Conservation (phyloP, 2,797 vertebrate species). For the Peromyscus attwateri region DNA sequence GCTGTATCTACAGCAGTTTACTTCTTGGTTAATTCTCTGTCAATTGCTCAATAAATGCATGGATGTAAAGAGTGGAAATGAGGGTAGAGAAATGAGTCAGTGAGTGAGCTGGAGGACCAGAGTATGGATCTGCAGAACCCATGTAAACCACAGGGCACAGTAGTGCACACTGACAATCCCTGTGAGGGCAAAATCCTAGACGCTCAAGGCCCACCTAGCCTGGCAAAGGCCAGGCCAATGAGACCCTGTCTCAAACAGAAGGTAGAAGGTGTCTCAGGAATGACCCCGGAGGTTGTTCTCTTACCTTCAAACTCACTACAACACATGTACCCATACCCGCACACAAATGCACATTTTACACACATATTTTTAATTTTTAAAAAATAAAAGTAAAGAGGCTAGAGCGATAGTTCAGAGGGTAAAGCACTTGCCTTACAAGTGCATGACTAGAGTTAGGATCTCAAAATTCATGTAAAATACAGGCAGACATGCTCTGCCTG, state of each 20-base stretch:
- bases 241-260: not conserved
- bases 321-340: not conserved
- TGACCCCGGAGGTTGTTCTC: not conserved
- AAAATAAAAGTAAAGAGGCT: not conserved
- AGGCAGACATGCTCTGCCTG: not conserved
- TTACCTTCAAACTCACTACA: not conserved
- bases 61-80: constrained; percentile 30
- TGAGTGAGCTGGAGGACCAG: not conserved
- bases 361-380: not conserved
- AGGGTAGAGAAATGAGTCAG: not conserved
- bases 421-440: not conserved
- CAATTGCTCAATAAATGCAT: constrained; percentile 31
- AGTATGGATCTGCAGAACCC: not conserved
- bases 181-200: not conserved
- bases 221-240: not conserved
- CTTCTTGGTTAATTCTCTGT: not conserved
- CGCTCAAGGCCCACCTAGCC: not conserved
- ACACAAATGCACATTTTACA: not conserved
- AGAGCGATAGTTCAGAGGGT: not conserved
- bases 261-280: not conserved
- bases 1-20: not conserved
- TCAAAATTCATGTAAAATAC: not conserved
- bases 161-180: not conserved
- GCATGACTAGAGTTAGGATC: not conserved
- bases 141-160: not conserved